phyloP scores from a whole-genome alignment of 1,140 invertebrate genomes.

The Ladona fulva region DNA sequence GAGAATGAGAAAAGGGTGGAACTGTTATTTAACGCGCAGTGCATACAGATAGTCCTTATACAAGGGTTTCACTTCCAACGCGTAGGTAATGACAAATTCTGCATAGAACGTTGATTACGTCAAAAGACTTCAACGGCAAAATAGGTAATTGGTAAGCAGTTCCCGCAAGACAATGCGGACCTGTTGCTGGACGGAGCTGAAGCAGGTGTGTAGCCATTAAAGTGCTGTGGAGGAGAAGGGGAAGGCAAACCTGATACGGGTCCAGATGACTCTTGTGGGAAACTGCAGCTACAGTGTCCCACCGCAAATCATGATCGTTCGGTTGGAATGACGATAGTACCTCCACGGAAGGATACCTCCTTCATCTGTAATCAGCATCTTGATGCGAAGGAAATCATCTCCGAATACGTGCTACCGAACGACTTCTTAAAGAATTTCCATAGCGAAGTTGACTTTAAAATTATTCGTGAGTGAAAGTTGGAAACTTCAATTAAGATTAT shows the following conservation, averaged over 20 bases:
- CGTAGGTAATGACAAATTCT: neutral
- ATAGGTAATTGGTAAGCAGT: neutral
- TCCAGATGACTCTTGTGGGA: constrained; percentile 2
- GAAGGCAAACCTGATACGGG: neutral
- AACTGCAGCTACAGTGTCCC: neutral
- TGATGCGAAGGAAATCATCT: too few species aligned
- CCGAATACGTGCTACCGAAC: too few species aligned
- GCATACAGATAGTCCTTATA: neutral
- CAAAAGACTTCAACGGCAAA: neutral
- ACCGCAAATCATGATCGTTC: neutral
- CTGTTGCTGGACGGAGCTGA: neutral
- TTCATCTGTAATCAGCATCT: too few species aligned
- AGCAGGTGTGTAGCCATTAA: neutral
- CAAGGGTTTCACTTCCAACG: neutral
- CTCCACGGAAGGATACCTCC: too few species aligned
- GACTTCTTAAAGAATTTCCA: too few species aligned
- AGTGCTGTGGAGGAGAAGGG: neutral
- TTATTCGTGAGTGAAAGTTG: too few species aligned
- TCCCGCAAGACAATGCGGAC: neutral
- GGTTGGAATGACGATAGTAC: neutral
- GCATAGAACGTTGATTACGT: neutral
- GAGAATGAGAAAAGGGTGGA: neutral
- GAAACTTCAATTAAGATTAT: too few species aligned
- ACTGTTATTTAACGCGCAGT: neutral
- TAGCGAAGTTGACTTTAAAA: too few species aligned